Evolutionary conservation across 2,888 invertebrate genomes (phyloP), one percentile per base, ranked within the genome.

Genomic region (Orchesellides sinensis): DNA sequence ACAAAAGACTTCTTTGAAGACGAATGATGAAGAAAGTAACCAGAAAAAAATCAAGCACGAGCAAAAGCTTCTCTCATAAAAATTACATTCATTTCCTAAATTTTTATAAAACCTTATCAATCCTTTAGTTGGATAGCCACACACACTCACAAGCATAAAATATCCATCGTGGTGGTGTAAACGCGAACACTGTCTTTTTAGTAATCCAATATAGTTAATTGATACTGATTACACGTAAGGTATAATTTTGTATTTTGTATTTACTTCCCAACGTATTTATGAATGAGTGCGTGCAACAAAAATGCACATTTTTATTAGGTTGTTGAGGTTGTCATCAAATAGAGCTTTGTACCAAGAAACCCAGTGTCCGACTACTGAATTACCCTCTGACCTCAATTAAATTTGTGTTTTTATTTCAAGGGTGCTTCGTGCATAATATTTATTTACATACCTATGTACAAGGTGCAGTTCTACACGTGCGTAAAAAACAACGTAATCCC

Each of bases 1-100:
- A 81, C 81, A 81, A 81, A 81, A 72, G 74, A 68, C 27, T 59
- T 69, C 73, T 74, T 81, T 81, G 74, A n/a, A n/a, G n/a, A 81
- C 59, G 12, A 45, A 63, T 35, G 49, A 59, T 25, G 45, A 72
- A 35, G 35, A 45, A 49, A 54, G 52, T 29, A 27, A 56, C 29
- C n/a, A 59, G 25, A 19, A 52, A 69, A 47, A 56, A 75, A 35
- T 52, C 56, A 66, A 68, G 74, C 69, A 81, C 69, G 81, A 81
- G 81, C 74, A 61, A n/a, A n/a, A 45, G 54, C 77, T 63, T 19
- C 63, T 68, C 17, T 59, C 45, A 29, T 61, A 45, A 75, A 47
- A 77, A 75, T 66, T 69, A 68, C 68, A 78, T 78, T 78, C 63
- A 78, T 78, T 78, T 78, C 78, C 78, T 69, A 70, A 78, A 68